phyloP scores from a whole-genome alignment of 2,113 vertebrate genomes.

The Sigmodon hispidus region DNA sequence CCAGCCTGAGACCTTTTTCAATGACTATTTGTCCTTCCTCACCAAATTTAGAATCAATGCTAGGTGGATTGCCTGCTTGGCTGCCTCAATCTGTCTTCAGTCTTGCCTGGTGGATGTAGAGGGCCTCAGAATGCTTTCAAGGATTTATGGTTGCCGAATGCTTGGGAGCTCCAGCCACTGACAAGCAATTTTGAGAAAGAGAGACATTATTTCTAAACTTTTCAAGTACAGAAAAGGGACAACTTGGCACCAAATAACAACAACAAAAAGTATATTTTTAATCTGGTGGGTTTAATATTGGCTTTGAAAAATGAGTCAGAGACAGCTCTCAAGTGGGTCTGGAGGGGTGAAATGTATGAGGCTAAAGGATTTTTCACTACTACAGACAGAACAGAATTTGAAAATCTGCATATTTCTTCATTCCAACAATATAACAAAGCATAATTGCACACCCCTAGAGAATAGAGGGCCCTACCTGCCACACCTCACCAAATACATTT shows the following conservation, averaged over 20 bases:
- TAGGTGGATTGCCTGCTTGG: conserved; percentile 29
- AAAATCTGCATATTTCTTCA: background rate
- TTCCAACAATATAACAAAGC: background rate
- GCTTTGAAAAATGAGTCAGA: conserved; percentile 34
- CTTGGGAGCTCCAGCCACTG: background rate
- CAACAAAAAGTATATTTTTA: background rate
- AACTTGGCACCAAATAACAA: background rate
- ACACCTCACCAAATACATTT: background rate
- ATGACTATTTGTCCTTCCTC: conserved; percentile 79
- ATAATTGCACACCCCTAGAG: background rate
- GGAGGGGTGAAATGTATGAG: background rate
- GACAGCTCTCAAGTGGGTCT: background rate
- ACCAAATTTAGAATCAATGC: conserved; percentile 46
- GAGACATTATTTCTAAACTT: background rate
- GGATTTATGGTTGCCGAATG: conserved; percentile 33
- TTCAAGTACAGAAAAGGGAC: background rate
- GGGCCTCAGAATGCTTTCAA: background rate
- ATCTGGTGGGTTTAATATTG: conserved; percentile 44
- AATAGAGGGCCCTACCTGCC: background rate
- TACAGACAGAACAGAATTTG: background rate
- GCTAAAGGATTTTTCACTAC: background rate
- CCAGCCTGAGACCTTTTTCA: conserved; percentile 75
- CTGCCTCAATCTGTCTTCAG: background rate
- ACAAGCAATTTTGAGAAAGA: background rate
- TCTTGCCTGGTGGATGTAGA: background rate